Evolutionary conservation across 1,140 invertebrate species (phyloP).

Genomic region (Sycophaga agraensis): DNA sequence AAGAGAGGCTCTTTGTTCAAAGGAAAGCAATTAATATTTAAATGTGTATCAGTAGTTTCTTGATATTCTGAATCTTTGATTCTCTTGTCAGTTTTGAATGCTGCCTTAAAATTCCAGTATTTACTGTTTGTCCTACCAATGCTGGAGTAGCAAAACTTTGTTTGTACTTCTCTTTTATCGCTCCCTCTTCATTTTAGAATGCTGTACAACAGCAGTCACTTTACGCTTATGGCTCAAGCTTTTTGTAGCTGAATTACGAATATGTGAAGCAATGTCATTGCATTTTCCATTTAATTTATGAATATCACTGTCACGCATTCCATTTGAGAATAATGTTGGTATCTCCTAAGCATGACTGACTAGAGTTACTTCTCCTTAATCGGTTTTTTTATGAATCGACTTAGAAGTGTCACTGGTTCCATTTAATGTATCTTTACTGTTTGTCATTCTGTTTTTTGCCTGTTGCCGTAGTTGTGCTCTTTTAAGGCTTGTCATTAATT

Average conservation of each 20-base stretch:
- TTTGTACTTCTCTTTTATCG: too few relatives aligned
- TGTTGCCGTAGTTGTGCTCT: slow-evolving; percentile 71
- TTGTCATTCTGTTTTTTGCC: slow-evolving; percentile 42
- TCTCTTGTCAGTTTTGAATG: too few relatives aligned
- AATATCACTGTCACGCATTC: too few relatives aligned
- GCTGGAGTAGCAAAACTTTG: neutral
- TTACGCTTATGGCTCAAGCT: neutral
- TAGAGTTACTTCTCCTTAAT: slow-evolving; percentile 15
- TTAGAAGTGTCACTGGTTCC: neutral
- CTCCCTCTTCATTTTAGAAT: neutral
- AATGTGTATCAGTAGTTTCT: too few relatives aligned
- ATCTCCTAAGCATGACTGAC: slow-evolving; percentile 7
- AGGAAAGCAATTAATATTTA: too few relatives aligned
- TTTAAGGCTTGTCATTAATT: slow-evolving; percentile 80
- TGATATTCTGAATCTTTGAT: neutral
- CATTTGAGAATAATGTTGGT: too few relatives aligned
- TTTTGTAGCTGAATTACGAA: slow-evolving; percentile 8
- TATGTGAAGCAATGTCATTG: too few relatives aligned
- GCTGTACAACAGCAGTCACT: neutral
- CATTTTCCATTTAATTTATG: too few relatives aligned
- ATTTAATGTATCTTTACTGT: slow-evolving; percentile 24
- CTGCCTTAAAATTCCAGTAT: neutral
- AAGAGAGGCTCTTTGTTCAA: too few relatives aligned
- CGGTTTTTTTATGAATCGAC: slow-evolving; percentile 12
- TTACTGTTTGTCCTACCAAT: neutral